Percentiles rank a stretch among this genome's conserved stretches.
These are phyloP conservation scores for Drosophila ogumai DNA, from an alignment of 1,140 invertebrate genomes.

Conservation along the genomic window DNA sequence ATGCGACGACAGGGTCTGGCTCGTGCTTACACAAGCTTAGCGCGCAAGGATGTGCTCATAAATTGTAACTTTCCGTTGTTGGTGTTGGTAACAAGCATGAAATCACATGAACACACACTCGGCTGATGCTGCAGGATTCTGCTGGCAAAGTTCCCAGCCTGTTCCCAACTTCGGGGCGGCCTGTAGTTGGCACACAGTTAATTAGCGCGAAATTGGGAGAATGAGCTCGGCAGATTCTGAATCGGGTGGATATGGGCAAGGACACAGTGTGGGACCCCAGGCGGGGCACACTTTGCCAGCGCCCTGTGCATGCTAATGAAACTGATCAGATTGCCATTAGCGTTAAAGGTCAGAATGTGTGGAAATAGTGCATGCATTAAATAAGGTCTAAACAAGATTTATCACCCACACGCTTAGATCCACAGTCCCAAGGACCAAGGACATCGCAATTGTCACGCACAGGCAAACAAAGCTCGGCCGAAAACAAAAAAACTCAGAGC, in stretches of 20 bases:
- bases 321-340: slow-evolving; percentile 74
- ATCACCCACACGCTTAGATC: slow-evolving; percentile 44
- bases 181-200: slow-evolving; percentile 78
- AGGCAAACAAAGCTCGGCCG: slow-evolving; percentile 34
- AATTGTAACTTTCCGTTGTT: slow-evolving; percentile 71
- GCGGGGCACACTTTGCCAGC: neutral
- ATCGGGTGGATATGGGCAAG: slow-evolving; percentile 1
- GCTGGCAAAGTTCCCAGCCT: slow-evolving; percentile 74
- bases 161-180: slow-evolving; percentile 39
- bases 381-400: slow-evolving; percentile 65
- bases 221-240: slow-evolving; percentile 41
- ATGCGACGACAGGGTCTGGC: slow-evolving; percentile 25
- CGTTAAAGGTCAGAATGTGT: slow-evolving; percentile 59
- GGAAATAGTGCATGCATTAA: slow-evolving; percentile 69
- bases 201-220: slow-evolving; percentile 78
- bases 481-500: slow-evolving; percentile 11
- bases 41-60: slow-evolving; percentile 75
- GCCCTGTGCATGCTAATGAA: slow-evolving; percentile 72
- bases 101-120: slow-evolving; percentile 62
- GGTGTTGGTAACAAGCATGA: slow-evolving; percentile 78
- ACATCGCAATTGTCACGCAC: slow-evolving; percentile 71
- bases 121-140: slow-evolving; percentile 10
- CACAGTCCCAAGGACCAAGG: neutral
- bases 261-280: neutral
- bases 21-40: slow-evolving; percentile 72